Percentiles rank a stretch among this genome's conserved stretches.
phyloP scores from a whole-genome alignment of 2,113 vertebrate species.

The Tylochromis polylepis region DNA sequence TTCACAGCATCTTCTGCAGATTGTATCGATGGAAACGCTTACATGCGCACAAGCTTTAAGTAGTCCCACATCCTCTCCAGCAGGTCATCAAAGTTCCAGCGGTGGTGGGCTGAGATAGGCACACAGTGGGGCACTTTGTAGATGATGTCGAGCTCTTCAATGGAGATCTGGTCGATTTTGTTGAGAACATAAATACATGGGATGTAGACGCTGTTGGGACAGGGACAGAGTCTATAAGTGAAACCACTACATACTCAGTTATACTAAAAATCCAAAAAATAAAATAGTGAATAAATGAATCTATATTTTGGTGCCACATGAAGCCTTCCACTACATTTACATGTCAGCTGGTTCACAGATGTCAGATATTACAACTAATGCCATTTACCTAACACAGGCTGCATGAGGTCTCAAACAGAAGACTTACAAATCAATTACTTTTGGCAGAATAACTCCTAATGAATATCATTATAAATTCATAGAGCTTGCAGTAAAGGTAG shows the following conservation, averaged over 20 bases:
- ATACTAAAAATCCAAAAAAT: background rate
- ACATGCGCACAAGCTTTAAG: constrained; percentile 93
- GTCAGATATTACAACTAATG: background rate
- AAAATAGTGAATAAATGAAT: background rate
- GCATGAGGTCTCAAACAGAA: background rate
- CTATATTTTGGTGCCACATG: background rate
- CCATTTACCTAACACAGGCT: background rate
- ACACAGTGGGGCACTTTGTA: constrained; percentile 99
- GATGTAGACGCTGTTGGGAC: constrained; percentile 86
- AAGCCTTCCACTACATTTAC: background rate
- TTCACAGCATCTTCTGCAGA: background rate
- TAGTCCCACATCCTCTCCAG: constrained; percentile 97
- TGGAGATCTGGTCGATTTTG: constrained; percentile 99
- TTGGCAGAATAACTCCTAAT: background rate
- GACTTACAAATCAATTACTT: background rate
- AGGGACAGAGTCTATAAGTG: background rate
- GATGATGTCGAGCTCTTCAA: constrained; percentile 96
- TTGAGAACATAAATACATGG: constrained; percentile 97
- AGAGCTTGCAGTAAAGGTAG: background rate
- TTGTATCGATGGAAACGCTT: constrained; percentile 54
- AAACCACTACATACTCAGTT: background rate
- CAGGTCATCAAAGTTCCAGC: constrained; percentile 99
- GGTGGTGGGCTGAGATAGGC: constrained; percentile 96
- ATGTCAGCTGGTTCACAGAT: background rate
- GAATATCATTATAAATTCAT: background rate